Evolutionary conservation across 2,888 invertebrate species (phyloP), one percentile per base, ranked within the genome.

Genomic region (Drosophila mulleri): DNA sequence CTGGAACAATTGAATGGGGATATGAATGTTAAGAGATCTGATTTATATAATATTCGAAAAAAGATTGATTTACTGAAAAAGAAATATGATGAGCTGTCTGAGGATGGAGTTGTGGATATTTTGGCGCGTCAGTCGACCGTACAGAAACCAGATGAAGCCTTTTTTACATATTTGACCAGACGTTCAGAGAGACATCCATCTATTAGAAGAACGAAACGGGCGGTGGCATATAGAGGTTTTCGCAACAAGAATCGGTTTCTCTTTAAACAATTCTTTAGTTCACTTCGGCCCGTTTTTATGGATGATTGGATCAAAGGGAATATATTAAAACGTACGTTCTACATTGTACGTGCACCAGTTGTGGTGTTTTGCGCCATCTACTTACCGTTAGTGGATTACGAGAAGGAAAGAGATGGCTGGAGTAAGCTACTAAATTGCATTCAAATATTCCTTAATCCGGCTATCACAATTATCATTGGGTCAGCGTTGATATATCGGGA

Each of bases 391-490:
- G 85, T 89, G 5, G 79, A 89, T 35, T 86, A 83, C 48, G 86
- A 83, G 23, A 7, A 59, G 44, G 68, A 82, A 0, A 77, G 77
- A 8, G 81, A 89, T 57, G 90, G 90, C 11, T 91, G 90, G 90
- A 83, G 84, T n/a, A 90, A 91, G 67, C 64, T 91, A 3, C 67
- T 89, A 26, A 89, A 89, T 41, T 83, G 79, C 29, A 3, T 84
- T 1, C 86, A 91, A 32, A 56, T 88, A 1, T 39, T 82, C 2
- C 32, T 71, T 0, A 72, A 81, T 58, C 88, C 90, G 14, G 56
- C 77, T 4, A 2, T 67, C 0, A 71, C 75, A 7, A 50, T 75
- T 12, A 9, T 62, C 0, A 18, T 74, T 18, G 20, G 62, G 2
- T 18, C 66, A 5, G 66, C 89, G 62, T 53, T 76, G 77, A 48